Evolutionary conservation across 2,113 vertebrate genomes (phyloP), one percentile per base, ranked within the genome.

Genomic region (Neofelis nebulosa): DNA sequence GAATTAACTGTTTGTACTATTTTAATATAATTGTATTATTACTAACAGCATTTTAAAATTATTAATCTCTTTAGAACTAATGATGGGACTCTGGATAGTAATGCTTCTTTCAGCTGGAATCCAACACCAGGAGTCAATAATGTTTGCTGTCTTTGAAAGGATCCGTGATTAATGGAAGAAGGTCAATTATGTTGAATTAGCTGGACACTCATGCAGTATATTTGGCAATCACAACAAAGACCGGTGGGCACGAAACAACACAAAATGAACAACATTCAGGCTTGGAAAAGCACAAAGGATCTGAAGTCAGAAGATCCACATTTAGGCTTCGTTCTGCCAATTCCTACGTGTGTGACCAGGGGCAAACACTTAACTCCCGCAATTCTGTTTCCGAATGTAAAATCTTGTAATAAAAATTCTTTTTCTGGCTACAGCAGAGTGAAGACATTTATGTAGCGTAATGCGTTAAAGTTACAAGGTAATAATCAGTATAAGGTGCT

Each of bases 301-400:
- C 12, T 33, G 18, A 27, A 31, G 27, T 5, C 50, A 38, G 57
- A 27, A 61, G 68, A 19, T 38, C 2, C 3, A 8, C 0, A 0
- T 2, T 5, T 45, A 29, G 52, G 3, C 13, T 52, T 33, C 21
- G 5, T 93, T 41, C 68, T 68, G 27, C 68, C 25, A 12, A 0
- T 33, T 76, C 41, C 52, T 38, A 25, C 8, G 36, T 15, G 23
- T 74, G 5, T 38, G 69, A 48, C 29, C 55, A 76, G 33, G n/a
- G 55, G 11, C 16, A 8, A 14, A 16, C 38, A 2, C 10, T 25
- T 4, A 33, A 65, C 25, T 36, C 41, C 71, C 3, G 9, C 16
- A 38, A 45, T 3, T 4, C 21, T 31, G 38, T 86, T 55, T 55
- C 79, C 41, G 81, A 45, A 57, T 50, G 41, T 81, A 71, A 50